Evolutionary conservation across 53 echinoderm and acorn worm species (phyloP).

Genomic region (Paelopatides confundens): DNA sequence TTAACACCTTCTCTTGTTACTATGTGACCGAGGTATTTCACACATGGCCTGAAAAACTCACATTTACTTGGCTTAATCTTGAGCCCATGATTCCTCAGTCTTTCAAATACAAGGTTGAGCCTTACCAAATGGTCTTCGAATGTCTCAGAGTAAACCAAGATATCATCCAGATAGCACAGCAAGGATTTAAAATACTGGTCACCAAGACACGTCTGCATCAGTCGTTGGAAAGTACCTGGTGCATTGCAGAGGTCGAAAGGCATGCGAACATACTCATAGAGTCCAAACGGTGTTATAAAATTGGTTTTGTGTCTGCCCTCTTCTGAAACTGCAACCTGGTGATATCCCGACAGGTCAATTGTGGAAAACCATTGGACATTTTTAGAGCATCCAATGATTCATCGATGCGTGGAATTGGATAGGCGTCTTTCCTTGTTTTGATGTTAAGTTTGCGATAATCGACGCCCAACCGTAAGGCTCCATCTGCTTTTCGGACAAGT

Average conservation of each 20-base stretch:
- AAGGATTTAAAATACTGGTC: constrained; percentile 40
- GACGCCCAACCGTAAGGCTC: constrained; percentile 32
- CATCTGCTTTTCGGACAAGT: constrained; percentile 53
- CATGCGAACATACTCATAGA: constrained; percentile 39
- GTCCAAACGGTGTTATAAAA: constrained; percentile 46
- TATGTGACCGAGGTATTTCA: constrained; percentile 24
- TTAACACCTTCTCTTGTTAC: background rate
- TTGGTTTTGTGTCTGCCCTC: constrained; percentile 17
- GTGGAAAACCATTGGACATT: constrained; percentile 33
- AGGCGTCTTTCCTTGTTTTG: constrained; percentile 45
- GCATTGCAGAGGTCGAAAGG: constrained; percentile 55
- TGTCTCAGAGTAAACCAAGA: constrained; percentile 48
- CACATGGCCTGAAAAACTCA: constrained; percentile 42
- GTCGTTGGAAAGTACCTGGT: constrained; percentile 48
- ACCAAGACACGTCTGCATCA: constrained; percentile 42
- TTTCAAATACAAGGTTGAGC: constrained; percentile 50
- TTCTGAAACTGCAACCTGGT: constrained; percentile 31
- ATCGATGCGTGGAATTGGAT: constrained; percentile 29
- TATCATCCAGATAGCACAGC: constrained; percentile 56
- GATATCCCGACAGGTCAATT: constrained; percentile 30
- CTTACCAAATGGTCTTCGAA: constrained; percentile 53
- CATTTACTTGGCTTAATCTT: constrained; percentile 64
- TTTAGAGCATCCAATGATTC: constrained; percentile 40
- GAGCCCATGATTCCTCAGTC: constrained; percentile 56
- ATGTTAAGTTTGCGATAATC: constrained; percentile 48